Evolutionary conservation across 2,113 vertebrate species (phyloP).

Genomic region (Pholis gunnellus): DNA sequence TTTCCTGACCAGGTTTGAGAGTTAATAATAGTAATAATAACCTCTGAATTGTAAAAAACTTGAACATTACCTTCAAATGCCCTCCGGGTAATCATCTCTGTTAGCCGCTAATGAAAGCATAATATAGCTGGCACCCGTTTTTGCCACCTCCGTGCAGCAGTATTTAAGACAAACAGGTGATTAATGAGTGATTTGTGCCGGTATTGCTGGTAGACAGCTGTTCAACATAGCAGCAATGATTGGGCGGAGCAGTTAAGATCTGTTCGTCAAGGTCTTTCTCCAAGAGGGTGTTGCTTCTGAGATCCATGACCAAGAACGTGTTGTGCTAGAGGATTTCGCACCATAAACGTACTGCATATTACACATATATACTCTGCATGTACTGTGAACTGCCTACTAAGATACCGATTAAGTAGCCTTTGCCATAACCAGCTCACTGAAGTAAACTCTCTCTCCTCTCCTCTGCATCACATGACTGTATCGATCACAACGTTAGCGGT

Average conservation of each 20-base stretch:
- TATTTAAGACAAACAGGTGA: slow-evolving; percentile 74
- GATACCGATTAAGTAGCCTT: background rate
- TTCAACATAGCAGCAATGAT: slow-evolving; percentile 52
- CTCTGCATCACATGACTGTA: no score
- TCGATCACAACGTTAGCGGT: no score
- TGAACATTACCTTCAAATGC: slow-evolving; percentile 57
- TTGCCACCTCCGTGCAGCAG: slow-evolving; percentile 41
- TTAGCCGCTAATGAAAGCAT: slow-evolving; percentile 68
- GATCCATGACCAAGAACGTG: slow-evolving; percentile 34
- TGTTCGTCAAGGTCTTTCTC: slow-evolving; percentile 62
- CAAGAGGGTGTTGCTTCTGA: slow-evolving; percentile 1
- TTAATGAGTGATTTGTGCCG: slow-evolving; percentile 75
- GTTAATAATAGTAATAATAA: slow-evolving; percentile 32
- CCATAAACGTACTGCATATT: background rate
- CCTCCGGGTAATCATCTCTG: slow-evolving; percentile 64
- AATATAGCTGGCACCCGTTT: slow-evolving; percentile 64
- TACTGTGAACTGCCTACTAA: background rate
- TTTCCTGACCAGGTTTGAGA: slow-evolving; percentile 21
- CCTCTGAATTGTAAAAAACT: slow-evolving; percentile 35
- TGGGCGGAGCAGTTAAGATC: slow-evolving; percentile 39
- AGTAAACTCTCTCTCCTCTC: no score
- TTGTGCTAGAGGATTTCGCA: background rate
- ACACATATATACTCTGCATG: background rate
- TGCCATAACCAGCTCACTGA: background rate
- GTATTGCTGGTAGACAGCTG: slow-evolving; percentile 70